Evolutionary conservation across 2,888 invertebrate genomes (phyloP).

Genomic region (Alcis repandata): DNA sequence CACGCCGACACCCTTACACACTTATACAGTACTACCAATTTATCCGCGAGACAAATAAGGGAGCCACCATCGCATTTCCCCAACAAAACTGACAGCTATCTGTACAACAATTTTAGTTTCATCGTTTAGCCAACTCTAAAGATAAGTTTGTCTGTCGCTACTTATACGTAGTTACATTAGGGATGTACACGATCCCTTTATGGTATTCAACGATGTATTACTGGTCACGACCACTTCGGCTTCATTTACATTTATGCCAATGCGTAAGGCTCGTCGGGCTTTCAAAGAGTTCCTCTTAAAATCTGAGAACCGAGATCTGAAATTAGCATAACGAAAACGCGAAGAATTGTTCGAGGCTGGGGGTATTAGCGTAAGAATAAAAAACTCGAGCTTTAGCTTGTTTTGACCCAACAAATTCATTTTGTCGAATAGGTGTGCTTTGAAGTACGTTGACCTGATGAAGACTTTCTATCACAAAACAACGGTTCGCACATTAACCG

Average conservation of each 20-base stretch:
- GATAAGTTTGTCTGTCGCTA: background rate
- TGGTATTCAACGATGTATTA: constrained; percentile 53
- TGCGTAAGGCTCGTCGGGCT: constrained; percentile 27
- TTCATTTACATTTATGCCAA: constrained; percentile 56
- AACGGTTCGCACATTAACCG: too few species aligned
- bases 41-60: background rate
- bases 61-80: background rate
- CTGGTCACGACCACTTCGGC: constrained; percentile 58
- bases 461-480: too few species aligned
- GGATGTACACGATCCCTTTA: constrained; percentile 60
- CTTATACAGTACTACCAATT: constrained; percentile 30
- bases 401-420: background rate
- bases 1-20: constrained; percentile 51
- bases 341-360: too few species aligned
- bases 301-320: background rate
- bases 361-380: background rate
- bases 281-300: constrained; percentile 15
- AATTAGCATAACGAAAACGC: background rate
- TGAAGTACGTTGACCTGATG: too few species aligned
- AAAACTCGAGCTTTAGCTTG: background rate
- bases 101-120: background rate
- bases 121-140: background rate
- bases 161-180: constrained; percentile 47
- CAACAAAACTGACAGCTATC: background rate
- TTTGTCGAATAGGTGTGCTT: too few species aligned